These are phyloP conservation scores for Cuculus canorus DNA, from an alignment of 2,797 vertebrate species.

Conservation along the genomic window DNA sequence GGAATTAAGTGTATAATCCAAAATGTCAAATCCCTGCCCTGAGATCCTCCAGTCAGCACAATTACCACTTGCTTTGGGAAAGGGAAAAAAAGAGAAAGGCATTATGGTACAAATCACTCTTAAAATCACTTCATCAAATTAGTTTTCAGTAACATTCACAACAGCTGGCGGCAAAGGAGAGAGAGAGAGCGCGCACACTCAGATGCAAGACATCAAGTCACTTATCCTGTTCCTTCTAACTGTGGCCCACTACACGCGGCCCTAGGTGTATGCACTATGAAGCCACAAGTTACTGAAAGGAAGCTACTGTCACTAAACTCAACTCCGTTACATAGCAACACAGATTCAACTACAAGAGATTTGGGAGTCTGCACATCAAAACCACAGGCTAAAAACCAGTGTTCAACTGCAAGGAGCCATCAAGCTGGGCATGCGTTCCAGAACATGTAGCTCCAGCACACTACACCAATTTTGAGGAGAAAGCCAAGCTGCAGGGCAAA, in stretches of 20 bases:
- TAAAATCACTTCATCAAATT: slow-evolving; percentile 7
- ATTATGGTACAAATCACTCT: slow-evolving; percentile 12
- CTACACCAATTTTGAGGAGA: neutral
- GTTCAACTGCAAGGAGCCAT: neutral
- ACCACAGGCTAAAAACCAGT: neutral
- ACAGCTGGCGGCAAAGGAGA: neutral
- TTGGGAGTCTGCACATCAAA: neutral
- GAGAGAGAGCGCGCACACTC: neutral
- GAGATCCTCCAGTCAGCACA: slow-evolving; percentile 14
- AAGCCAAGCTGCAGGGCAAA: neutral
- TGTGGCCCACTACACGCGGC: neutral
- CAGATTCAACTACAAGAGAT: neutral
- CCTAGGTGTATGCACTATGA: neutral
- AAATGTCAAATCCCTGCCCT: slow-evolving; percentile 32
- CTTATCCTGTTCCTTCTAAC: neutral
- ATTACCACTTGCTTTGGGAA: slow-evolving; percentile 24
- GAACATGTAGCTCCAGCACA: neutral
- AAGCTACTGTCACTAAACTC: neutral
- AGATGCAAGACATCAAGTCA: neutral
- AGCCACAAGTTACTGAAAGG: neutral
- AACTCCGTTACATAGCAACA: neutral
- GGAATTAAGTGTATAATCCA: slow-evolving; percentile 43
- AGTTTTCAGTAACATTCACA: neutral
- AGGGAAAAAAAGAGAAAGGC: slow-evolving; percentile 9
- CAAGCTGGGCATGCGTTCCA: neutral